Conservation (phyloP, 2,797 vertebrate species). For the Tauraco hartlaubi region DNA sequence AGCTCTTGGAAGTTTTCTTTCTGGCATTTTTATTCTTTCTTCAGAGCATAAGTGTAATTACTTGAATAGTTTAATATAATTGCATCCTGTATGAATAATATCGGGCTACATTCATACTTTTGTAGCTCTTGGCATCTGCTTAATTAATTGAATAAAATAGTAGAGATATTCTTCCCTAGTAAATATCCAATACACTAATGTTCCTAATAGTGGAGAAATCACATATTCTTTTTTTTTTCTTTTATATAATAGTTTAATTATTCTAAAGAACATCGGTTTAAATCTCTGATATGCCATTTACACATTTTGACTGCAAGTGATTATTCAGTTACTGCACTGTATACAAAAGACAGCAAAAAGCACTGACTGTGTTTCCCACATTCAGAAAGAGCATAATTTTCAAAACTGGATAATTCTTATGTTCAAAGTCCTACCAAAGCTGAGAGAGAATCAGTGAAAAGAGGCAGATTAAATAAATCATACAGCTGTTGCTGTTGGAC, state of each 20-base stretch:
- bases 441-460: not conserved
- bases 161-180: not conserved
- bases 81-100: not conserved
- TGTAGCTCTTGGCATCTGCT: not conserved
- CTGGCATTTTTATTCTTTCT: not conserved
- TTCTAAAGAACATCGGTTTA: not conserved
- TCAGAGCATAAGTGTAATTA: not conserved
- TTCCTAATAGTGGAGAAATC: not conserved
- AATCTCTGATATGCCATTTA: not conserved
- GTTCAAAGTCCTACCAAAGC: not conserved
- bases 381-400: not conserved
- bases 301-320: not conserved
- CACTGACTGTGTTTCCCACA: not conserved
- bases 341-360: not conserved
- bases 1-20: not conserved
- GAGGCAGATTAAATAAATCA: not conserved
- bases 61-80: not conserved
- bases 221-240: not conserved
- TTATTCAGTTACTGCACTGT: not conserved
- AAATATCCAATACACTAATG: not conserved
- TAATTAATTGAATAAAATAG: not conserved
- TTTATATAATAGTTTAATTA: not conserved
- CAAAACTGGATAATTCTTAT: not conserved
- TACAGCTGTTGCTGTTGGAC: not conserved
- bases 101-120: not conserved